Conservation (phyloP, 2,888 invertebrate genomes). For the Laothoe populi region DNA sequence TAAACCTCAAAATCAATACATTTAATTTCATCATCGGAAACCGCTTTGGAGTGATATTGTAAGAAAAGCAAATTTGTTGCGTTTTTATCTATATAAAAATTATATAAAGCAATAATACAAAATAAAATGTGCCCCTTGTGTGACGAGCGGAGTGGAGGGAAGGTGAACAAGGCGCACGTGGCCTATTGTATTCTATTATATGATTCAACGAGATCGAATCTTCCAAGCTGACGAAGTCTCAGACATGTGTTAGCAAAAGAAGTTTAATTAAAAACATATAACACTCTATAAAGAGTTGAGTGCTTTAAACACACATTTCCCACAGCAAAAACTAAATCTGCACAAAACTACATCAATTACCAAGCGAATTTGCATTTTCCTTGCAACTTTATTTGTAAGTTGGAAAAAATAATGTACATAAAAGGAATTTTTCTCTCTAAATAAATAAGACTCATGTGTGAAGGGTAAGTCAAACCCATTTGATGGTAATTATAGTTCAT, state of each 20-base stretch:
- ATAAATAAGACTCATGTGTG: too few species aligned
- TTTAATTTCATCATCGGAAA: too few species aligned
- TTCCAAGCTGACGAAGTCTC: not conserved
- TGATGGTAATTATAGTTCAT: not conserved
- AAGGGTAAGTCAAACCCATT: conserved; percentile 1
- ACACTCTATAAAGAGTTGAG: conserved; percentile 2
- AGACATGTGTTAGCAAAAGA: not conserved
- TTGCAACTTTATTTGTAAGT: not conserved
- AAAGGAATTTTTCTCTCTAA: not conserved
- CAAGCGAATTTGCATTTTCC: conserved; percentile 13
- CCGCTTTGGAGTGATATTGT: too few species aligned
- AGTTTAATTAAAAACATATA: too few species aligned
- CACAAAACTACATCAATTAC: not conserved
- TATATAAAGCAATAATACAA: not conserved
- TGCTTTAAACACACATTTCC: conserved; percentile 10
- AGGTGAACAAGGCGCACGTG: not conserved
- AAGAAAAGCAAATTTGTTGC: too few species aligned
- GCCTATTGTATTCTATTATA: not conserved
- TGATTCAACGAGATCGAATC: not conserved
- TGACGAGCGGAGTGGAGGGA: not conserved
- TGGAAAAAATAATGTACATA: conserved; percentile 5
- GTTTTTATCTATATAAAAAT: not conserved
- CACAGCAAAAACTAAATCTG: conserved; percentile 7
- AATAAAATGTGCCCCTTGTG: not conserved
- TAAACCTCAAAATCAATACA: too few species aligned